Evolutionary conservation across 1,140 invertebrate species (phyloP).

Genomic region (Cephus cinctus): DNA sequence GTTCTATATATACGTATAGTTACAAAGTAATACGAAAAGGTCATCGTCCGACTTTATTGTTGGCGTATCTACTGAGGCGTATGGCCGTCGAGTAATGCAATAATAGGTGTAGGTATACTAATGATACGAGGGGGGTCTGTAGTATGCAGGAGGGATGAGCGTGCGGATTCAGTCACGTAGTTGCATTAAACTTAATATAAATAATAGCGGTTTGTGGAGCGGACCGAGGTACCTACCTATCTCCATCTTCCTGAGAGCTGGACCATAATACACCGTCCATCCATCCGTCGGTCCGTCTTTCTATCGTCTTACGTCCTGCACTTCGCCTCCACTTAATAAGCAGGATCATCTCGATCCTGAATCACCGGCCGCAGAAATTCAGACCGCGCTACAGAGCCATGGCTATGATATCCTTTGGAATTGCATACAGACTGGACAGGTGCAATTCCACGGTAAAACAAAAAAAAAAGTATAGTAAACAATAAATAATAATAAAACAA

Average conservation of each 20-base stretch:
- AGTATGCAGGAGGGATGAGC: constrained; percentile 15
- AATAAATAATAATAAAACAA: too few relatives aligned
- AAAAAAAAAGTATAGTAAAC: too few relatives aligned
- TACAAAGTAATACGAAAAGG: constrained; percentile 8
- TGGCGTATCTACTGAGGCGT: background rate
- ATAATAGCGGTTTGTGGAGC: constrained; percentile 58
- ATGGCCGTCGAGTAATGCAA: constrained; percentile 45
- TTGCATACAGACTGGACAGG: too few relatives aligned
- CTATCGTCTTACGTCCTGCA: constrained; percentile 28
- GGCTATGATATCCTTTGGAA: too few relatives aligned
- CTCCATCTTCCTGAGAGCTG: constrained; percentile 44
- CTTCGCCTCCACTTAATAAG: constrained; percentile 58
- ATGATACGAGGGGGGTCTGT: constrained; percentile 50
- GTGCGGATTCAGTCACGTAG: constrained; percentile 54
- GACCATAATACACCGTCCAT: constrained; percentile 49
- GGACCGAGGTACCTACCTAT: constrained; percentile 49
- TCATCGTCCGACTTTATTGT: constrained; percentile 22
- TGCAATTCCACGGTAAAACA: too few relatives aligned
- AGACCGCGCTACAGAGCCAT: too few relatives aligned
- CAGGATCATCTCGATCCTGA: constrained; percentile 48
- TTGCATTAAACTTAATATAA: constrained; percentile 60
- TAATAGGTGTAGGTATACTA: constrained; percentile 58
- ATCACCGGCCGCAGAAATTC: constrained; percentile 48
- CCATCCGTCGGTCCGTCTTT: constrained; percentile 14
- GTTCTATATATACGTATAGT: too few relatives aligned